Percentiles rank a stretch among this genome's conserved stretches.
Evolutionary conservation across 2,888 invertebrate genomes (phyloP).

Genomic region (Portevinia maculata): DNA sequence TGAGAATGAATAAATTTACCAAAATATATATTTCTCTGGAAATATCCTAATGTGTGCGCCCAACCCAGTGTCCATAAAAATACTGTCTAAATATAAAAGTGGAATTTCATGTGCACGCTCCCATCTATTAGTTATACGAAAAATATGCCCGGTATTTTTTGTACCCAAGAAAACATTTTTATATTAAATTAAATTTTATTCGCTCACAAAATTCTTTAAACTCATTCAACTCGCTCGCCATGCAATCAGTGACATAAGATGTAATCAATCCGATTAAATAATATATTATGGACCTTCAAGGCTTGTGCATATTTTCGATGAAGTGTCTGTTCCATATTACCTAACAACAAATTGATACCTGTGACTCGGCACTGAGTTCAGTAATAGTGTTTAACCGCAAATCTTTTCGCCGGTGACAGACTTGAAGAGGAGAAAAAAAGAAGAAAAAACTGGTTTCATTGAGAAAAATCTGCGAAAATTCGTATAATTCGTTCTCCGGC

Average conservation of each 20-base stretch:
- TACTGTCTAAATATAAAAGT: constrained; percentile 7
- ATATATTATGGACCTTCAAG: constrained; percentile 36
- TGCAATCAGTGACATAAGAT: constrained; percentile 18
- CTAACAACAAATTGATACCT: constrained; percentile 20
- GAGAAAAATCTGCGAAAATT: constrained; percentile 58
- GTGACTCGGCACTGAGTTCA: background rate
- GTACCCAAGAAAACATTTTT: constrained; percentile 1
- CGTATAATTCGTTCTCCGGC: constrained; percentile 31
- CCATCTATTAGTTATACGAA: background rate
- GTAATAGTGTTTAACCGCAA: constrained; percentile 32
- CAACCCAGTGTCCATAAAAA: constrained; percentile 21
- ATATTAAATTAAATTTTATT: constrained; percentile 1
- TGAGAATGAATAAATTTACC: too few relatives aligned
- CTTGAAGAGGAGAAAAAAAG: background rate
- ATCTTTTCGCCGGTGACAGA: constrained; percentile 17
- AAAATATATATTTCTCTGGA: background rate
- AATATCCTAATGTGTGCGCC: background rate
- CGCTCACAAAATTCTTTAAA: background rate
- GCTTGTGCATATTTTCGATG: constrained; percentile 34
- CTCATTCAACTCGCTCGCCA: background rate
- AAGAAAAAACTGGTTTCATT: constrained; percentile 50
- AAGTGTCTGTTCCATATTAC: constrained; percentile 25
- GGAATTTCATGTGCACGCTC: background rate
- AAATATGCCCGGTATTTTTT: background rate
- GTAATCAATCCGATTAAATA: constrained; percentile 20